These are phyloP conservation scores for Coluber constrictor DNA, from an alignment of 2,797 vertebrate species.

Conservation along the genomic window DNA sequence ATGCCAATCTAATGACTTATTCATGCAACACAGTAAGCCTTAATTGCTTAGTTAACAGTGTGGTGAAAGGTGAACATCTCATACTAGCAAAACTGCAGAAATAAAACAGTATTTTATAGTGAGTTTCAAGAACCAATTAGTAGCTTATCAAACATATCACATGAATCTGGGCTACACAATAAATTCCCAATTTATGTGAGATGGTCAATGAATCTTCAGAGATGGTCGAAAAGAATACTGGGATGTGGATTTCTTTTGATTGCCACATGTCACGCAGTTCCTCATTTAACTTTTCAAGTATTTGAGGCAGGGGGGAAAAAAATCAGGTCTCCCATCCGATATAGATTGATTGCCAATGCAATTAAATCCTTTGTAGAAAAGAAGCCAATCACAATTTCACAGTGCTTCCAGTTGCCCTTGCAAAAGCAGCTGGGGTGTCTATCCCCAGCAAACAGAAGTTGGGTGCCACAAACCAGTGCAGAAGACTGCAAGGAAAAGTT, in stretches of 20 bases:
- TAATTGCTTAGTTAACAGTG: not conserved
- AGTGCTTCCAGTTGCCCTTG: not conserved
- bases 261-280: not conserved
- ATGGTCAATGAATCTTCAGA: not conserved
- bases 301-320: not conserved
- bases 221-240: not conserved
- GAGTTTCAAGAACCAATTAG: not conserved
- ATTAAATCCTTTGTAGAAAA: not conserved
- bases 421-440: not conserved
- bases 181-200: not conserved
- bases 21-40: not conserved
- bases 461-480: not conserved
- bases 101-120: not conserved
- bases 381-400: not conserved
- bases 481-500: not conserved
- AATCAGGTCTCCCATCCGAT: not conserved
- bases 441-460: not conserved
- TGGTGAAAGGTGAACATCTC: not conserved
- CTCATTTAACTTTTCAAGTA: not conserved
- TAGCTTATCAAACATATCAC: not conserved
- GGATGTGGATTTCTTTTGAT: not conserved
- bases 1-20: not conserved
- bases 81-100: not conserved
- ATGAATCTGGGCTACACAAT: not conserved
- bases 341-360: not conserved